Evolutionary conservation across 1,140 invertebrate genomes (phyloP).

Genomic region (Drosophila simulans): DNA sequence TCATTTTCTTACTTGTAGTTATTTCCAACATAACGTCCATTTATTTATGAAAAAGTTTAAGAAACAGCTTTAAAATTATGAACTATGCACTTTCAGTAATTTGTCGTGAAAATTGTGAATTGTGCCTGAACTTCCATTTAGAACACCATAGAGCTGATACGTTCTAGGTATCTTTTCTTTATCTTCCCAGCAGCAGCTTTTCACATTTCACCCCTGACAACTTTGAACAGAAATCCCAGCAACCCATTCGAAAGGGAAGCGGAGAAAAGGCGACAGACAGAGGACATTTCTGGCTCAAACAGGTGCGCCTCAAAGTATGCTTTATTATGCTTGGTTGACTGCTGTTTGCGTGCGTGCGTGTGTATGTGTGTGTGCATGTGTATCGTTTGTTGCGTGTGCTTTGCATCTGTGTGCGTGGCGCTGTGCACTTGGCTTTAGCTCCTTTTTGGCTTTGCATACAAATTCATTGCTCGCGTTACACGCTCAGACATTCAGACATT

Average conservation of each 20-base stretch:
- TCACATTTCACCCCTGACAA: slow-evolving; percentile 9
- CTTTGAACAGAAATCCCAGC: slow-evolving; percentile 6
- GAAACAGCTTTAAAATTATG: neutral
- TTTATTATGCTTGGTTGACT: slow-evolving; percentile 60
- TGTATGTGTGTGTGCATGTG: neutral
- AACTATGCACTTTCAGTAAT: neutral
- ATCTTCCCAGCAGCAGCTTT: neutral
- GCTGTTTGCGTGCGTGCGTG: slow-evolving; percentile 5
- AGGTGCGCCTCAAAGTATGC: slow-evolving; percentile 72
- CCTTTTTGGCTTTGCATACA: slow-evolving; percentile 66
- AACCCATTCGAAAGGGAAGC: slow-evolving; percentile 7
- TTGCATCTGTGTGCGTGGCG: slow-evolving; percentile 40
- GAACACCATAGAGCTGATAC: too few species aligned
- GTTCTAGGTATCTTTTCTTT: neutral
- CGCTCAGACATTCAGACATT: slow-evolving; percentile 38
- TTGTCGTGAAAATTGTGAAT: too few species aligned
- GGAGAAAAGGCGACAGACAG: slow-evolving; percentile 8
- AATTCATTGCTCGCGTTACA: slow-evolving; percentile 69
- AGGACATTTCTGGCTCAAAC: slow-evolving; percentile 51
- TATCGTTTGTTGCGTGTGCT: neutral
- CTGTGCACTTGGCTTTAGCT: slow-evolving; percentile 48
- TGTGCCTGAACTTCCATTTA: neutral
- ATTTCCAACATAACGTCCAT: too few species aligned
- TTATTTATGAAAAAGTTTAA: too few species aligned
- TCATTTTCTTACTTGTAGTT: too few species aligned